A percentile compares a stretch with the other conserved stretches of the same genome.
Conservation (phyloP, 1,140 invertebrate species). For the Meloidogyne floridensis region DNA sequence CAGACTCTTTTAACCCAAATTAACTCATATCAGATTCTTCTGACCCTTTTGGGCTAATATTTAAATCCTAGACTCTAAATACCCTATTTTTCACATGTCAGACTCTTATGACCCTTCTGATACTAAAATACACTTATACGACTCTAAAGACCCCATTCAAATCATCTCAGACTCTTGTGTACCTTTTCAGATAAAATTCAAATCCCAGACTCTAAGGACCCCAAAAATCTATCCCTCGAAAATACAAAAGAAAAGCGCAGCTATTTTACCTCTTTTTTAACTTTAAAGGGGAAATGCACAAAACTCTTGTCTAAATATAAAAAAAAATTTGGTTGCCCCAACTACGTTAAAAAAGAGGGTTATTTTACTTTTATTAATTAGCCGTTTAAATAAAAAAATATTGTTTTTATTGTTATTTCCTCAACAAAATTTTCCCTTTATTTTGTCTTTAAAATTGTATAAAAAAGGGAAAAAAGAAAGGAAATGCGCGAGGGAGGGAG, state of each 20-base stretch:
- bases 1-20: too few relatives aligned
- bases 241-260: neutral
- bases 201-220: too few relatives aligned
- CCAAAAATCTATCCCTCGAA: neutral
- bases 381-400: neutral
- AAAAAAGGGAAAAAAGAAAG: neutral
- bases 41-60: too few relatives aligned
- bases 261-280: neutral
- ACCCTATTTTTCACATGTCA: too few relatives aligned
- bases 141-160: too few relatives aligned
- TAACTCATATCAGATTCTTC: too few relatives aligned
- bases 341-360: neutral
- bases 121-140: too few relatives aligned
- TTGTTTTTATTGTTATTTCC: neutral
- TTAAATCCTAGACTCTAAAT: neutral
- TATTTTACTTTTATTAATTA: constrained; percentile 3
- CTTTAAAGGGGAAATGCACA: neutral
- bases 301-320: neutral
- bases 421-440: neutral
- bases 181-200: too few relatives aligned
- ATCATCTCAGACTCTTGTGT: too few relatives aligned
- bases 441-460: neutral
- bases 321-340: neutral
- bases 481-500: neutral
- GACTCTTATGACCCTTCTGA: too few relatives aligned